Conservation (phyloP, 2,113 vertebrate genomes). For the Oncorhynchus keta region DNA sequence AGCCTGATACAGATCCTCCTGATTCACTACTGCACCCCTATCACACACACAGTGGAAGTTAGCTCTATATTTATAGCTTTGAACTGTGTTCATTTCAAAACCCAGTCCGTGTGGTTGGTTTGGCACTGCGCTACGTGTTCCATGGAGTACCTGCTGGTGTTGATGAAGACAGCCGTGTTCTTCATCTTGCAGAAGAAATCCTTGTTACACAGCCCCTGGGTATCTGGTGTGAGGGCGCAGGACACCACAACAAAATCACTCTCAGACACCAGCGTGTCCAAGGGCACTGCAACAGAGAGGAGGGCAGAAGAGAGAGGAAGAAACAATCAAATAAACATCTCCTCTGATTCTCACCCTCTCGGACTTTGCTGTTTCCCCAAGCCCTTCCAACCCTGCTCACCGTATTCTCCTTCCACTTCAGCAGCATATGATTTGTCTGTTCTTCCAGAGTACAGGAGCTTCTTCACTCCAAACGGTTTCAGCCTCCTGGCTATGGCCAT, state of each 20-base stretch:
- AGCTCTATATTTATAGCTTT: too few relatives aligned
- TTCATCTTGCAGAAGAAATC: constrained; percentile 73
- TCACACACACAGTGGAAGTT: constrained; percentile 2
- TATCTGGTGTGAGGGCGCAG: constrained; percentile 65
- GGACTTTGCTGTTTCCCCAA: not conserved
- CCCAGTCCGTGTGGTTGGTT: not conserved
- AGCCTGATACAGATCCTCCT: constrained; percentile 71
- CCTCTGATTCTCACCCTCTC: not conserved
- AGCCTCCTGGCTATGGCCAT: constrained; percentile 75
- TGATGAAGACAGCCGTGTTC: constrained; percentile 54
- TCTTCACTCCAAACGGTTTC: constrained; percentile 78
- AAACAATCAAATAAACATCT: too few relatives aligned
- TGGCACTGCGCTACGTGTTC: not conserved
- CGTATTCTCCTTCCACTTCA: constrained; percentile 75
- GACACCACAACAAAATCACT: constrained; percentile 63
- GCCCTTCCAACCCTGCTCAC: constrained; percentile 56
- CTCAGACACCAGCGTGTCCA: constrained; percentile 61
- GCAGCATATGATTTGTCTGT: constrained; percentile 64
- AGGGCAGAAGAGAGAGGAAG: not conserved
- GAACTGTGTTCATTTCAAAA: not conserved
- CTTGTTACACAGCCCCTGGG: constrained; percentile 60
- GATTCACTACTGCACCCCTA: constrained; percentile 73
- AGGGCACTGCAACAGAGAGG: constrained; percentile 50
- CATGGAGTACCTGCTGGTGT: constrained; percentile 65
- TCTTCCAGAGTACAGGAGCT: constrained; percentile 76